Conservation (phyloP, 2,888 invertebrate genomes). For the Idaea biselata region DNA sequence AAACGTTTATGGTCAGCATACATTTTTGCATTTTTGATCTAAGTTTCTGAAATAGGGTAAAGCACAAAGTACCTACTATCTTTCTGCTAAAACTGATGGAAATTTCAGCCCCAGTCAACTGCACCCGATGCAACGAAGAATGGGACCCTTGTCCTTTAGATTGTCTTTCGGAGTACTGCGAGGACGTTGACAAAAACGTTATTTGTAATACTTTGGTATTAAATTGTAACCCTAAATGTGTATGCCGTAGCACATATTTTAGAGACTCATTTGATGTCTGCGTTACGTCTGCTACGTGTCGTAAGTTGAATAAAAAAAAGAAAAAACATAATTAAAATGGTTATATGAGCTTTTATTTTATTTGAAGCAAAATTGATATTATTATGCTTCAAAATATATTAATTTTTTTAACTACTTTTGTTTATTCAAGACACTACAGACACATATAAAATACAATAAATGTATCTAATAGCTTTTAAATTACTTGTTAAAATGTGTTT, state of each 20-base stretch:
- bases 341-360: slow-evolving; percentile 5
- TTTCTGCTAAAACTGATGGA: slow-evolving; percentile 12
- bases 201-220: slow-evolving; percentile 40
- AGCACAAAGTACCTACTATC: background rate
- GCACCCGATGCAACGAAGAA: slow-evolving; percentile 43
- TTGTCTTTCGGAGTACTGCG: slow-evolving; percentile 41
- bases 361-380: too few relatives aligned
- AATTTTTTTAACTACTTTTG: too few relatives aligned
- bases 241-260: slow-evolving; percentile 37
- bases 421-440: too few relatives aligned
- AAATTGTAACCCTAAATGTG: slow-evolving; percentile 46
- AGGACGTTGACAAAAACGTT: slow-evolving; percentile 28
- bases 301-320: slow-evolving; percentile 23
- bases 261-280: slow-evolving; percentile 39
- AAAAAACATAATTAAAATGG: slow-evolving; percentile 16
- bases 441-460: slow-evolving; percentile 14
- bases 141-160: slow-evolving; percentile 41
- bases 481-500: background rate
- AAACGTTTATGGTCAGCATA: too few relatives aligned
- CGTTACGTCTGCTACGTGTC: slow-evolving; percentile 35
- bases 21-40: too few relatives aligned
- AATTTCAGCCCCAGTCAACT: slow-evolving; percentile 38
- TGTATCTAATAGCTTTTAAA: slow-evolving; percentile 9
- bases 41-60: too few relatives aligned
- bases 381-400: too few relatives aligned